Conservation (phyloP, 2,888 invertebrate species). For the Rhopalosiphum nymphaeae region DNA sequence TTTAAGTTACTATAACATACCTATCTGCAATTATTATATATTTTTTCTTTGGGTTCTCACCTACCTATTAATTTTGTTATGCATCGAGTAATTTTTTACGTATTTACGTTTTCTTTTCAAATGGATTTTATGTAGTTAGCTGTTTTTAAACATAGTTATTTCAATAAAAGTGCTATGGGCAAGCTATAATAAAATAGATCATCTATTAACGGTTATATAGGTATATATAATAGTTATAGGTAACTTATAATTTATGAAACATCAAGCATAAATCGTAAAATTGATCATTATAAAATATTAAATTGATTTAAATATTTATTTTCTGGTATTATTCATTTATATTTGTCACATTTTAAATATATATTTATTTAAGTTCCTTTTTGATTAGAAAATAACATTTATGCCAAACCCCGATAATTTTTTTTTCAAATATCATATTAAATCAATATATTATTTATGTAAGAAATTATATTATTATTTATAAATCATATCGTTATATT, state of each 20-base stretch:
- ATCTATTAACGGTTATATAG: not conserved
- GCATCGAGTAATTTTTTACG: constrained; percentile 37
- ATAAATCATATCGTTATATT: not conserved
- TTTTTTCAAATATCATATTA: not conserved
- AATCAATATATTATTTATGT: not conserved
- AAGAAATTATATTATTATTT: not conserved
- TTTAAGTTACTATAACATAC: constrained; percentile 1
- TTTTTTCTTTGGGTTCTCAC: not conserved
- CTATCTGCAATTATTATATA: constrained; percentile 1
- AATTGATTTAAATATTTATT: not conserved
- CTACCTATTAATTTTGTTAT: constrained; percentile 40
- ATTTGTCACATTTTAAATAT: not conserved
- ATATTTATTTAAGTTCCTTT: constrained; percentile 45
- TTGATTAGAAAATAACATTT: constrained; percentile 4
- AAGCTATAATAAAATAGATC: not conserved
- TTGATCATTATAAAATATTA: not conserved
- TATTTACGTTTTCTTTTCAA: not conserved
- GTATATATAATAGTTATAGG: not conserved
- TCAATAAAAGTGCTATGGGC: not conserved
- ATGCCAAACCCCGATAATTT: not conserved
- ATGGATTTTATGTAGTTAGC: not conserved
- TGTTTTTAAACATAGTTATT: not conserved
- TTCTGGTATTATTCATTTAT: not conserved
- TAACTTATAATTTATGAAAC: not conserved
- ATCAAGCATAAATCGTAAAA: not conserved